Evolutionary conservation across 2,797 vertebrate species (phyloP).

Genomic region (Rhynchotus rufescens): DNA sequence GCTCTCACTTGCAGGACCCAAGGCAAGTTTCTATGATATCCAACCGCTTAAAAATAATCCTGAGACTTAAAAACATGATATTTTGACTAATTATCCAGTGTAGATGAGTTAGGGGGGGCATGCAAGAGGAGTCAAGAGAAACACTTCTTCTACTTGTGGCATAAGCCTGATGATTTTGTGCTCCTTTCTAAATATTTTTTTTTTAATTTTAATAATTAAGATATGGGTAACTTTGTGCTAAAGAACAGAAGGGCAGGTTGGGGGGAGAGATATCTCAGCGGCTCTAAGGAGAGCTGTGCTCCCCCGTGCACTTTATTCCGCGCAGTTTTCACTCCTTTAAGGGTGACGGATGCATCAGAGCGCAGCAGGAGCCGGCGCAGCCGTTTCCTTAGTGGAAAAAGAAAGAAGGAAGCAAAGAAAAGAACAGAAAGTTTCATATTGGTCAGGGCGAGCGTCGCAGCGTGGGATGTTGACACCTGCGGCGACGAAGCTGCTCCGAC

Average conservation of each 20-base stretch:
- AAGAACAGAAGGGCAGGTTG: background rate
- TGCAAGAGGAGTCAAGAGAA: background rate
- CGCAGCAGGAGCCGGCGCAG: background rate
- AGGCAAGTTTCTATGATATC: background rate
- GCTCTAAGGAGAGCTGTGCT: background rate
- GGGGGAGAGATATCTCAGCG: background rate
- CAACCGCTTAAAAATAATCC: constrained; percentile 4
- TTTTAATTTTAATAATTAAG: background rate
- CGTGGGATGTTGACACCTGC: background rate
- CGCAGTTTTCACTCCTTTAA: background rate
- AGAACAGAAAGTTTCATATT: constrained; percentile 45
- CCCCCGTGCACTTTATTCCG: background rate
- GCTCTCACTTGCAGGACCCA: background rate
- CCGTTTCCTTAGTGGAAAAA: background rate
- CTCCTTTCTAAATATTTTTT: background rate
- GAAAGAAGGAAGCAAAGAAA: background rate
- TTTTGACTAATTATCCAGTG: constrained; percentile 17
- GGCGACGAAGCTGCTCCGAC: background rate
- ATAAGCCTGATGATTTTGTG: background rate
- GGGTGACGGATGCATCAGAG: background rate
- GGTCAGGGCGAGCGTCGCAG: background rate
- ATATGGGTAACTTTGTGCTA: background rate
- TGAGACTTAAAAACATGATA: background rate
- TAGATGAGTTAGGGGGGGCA: constrained; percentile 15
- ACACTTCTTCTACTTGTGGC: background rate